Base-by-base conservation (phyloP, 2,888 invertebrate species). In the Operophtera brumata region DNA sequence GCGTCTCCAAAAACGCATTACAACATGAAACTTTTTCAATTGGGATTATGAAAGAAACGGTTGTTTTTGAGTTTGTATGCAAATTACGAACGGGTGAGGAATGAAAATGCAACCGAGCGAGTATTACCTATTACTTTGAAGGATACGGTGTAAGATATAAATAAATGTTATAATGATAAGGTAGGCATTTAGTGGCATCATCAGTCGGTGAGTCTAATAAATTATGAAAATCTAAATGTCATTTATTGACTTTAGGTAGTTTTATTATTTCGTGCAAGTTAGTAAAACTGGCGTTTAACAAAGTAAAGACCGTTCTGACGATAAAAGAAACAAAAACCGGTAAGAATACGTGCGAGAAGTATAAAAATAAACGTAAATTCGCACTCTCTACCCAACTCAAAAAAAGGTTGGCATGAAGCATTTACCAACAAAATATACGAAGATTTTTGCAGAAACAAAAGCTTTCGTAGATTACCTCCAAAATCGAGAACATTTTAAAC, bases 41-140 rank as follows among this genome's bases (percentile, higher is more conserved):
- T 48, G 46, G 35, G 49, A 46, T 49, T 57, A 52, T 42, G 34
- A 54, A 45, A 41, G 53, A 56, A 47, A 52, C 47, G 56, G 52
- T 59, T 63, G 56, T 57, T 64, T 61, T 60, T 53, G 54, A 58
- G 50, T 63, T 63, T 57, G 54, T 55, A 65, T 65, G 63, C 53
- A 61, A 65, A 65, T 58, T 36, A 12, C 25, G 14, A 41, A 34
- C 35, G 44, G 46, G 54, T 36, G 49, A 39, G 49, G 32, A n/a
- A 13, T 35, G 25, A 32, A 25, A 36, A 41, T 32, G 44, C 49
- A 45, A 45, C 34, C 42, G n/a, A 46, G 25, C 46, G 48, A 12
- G 39, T 25, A 32, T 39, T 48, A 11, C 41, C 41, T 53, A 47
- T 47, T 53, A 43, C 50, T 50, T 51, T 39, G 32, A 28, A 35